phyloP scores from a whole-genome alignment of 1,140 invertebrate genomes.

The Lasaia peninsularis region DNA sequence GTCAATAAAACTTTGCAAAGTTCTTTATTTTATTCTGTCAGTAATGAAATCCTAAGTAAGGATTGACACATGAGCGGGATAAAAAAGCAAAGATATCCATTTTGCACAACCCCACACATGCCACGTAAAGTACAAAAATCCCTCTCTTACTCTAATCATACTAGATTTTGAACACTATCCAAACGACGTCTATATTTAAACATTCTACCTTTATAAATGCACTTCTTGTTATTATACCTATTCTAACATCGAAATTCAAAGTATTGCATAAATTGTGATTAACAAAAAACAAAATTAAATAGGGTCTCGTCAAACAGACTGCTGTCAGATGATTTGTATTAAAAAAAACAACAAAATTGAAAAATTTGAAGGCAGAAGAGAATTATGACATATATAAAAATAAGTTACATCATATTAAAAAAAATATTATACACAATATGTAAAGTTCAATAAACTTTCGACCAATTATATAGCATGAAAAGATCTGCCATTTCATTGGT shows the following conservation, averaged over 20 bases:
- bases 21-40: neutral
- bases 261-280: slow-evolving; percentile 16
- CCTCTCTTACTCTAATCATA: slow-evolving; percentile 50
- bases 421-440: slow-evolving; percentile 15
- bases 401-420: slow-evolving; percentile 25
- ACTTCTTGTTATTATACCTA: slow-evolving; percentile 68
- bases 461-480: too few species aligned
- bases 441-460: neutral
- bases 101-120: slow-evolving; percentile 53
- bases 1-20: too few species aligned
- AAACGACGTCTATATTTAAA: slow-evolving; percentile 57
- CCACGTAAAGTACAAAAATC: slow-evolving; percentile 72
- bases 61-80: neutral
- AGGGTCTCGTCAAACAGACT: neutral
- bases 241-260: slow-evolving; percentile 41
- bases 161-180: slow-evolving; percentile 64
- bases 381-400: too few species aligned
- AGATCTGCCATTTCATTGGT: too few species aligned
- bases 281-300: slow-evolving; percentile 24
- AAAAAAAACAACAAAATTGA: too few species aligned
- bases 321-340: too few species aligned
- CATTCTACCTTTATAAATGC: slow-evolving; percentile 74
- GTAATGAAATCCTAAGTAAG: neutral
- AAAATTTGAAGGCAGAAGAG: too few species aligned
- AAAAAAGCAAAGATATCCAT: slow-evolving; percentile 23